Conservation (phyloP, 2,888 invertebrate species). For the Xanthorhoe spadicearia region DNA sequence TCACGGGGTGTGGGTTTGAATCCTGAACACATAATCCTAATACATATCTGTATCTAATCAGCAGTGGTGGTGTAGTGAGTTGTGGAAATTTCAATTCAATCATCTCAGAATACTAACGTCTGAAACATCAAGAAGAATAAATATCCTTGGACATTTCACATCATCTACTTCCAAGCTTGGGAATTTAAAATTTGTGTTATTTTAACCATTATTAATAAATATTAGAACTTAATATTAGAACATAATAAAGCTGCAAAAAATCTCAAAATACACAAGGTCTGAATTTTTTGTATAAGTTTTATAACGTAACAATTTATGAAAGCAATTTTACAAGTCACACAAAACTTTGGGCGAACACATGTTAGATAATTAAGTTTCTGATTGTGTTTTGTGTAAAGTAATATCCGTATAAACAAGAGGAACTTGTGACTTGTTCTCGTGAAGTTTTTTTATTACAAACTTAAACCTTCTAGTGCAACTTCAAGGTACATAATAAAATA, state of each 20-base stretch:
- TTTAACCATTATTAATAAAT: no score
- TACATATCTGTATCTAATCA: neutral
- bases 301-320: neutral
- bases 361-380: conserved; percentile 18
- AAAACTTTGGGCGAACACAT: conserved; percentile 7
- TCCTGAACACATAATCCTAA: conserved; percentile 12
- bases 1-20: conserved; percentile 12
- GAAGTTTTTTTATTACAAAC: neutral
- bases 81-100: no score
- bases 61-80: neutral
- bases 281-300: no score
- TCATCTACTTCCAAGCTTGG: no score
- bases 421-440: neutral
- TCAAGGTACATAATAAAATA: no score
- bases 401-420: neutral
- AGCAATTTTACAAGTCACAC: conserved; percentile 19
- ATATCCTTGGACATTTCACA: no score
- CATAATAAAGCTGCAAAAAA: no score
- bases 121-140: no score
- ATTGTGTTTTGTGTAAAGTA: conserved; percentile 11
- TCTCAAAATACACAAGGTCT: no score
- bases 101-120: no score
- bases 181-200: no score
- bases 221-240: no score
- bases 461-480: neutral